Base-by-base conservation (phyloP, 2,113 vertebrate species). In the Porphyrio hochstetteri region DNA sequence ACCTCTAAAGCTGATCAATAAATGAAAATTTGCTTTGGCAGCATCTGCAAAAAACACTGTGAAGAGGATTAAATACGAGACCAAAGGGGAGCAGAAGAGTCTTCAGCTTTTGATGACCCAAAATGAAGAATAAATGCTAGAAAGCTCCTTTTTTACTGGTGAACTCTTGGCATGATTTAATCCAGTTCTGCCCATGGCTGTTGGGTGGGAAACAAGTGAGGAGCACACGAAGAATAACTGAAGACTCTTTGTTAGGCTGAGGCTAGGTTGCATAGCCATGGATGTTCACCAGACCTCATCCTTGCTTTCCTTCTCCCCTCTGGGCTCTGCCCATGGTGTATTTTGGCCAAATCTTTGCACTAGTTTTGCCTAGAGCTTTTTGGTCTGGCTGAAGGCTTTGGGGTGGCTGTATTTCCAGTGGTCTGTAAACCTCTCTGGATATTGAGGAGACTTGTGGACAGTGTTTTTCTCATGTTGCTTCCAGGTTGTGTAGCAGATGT, bases 261-360 rank as follows among this genome's bases (percentile, higher is more conserved):
- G 21, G 1, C 0, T 42, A 33, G 46, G 13, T 29, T 67, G 57
- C 3, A 1, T 33, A 33, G 56, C 31, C 10, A 23, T 29, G 11
- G n/a, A 61, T 36, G 53, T 61, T 72, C 72, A 88, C 46, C 59
- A 61, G 29, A 55, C 7, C 36, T 15, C 40, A 33, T 48, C 15
- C 40, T 79, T 72, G 46, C 46, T 33, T 38, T 78, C 29, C 50
- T 35, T 87, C 33, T 12, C 20, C 53, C 64, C 36, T 35, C 17
- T 78, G 19, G 4, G 2, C 23, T 72, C 38, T 42, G 16, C 21
- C 15, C 23, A 4, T 56, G 35, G 12, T 4, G 15, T 24, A 5
- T 79, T 78, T 79, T 36, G 38, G 15, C n/a, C 31, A 35, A 24
- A 33, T 12, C 38, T 59, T 19, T 35, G 25, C 38, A 38, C 29